These are phyloP conservation scores for Picathartes gymnocephalus DNA, from an alignment of 2,113 vertebrate genomes.

Conservation along the genomic window DNA sequence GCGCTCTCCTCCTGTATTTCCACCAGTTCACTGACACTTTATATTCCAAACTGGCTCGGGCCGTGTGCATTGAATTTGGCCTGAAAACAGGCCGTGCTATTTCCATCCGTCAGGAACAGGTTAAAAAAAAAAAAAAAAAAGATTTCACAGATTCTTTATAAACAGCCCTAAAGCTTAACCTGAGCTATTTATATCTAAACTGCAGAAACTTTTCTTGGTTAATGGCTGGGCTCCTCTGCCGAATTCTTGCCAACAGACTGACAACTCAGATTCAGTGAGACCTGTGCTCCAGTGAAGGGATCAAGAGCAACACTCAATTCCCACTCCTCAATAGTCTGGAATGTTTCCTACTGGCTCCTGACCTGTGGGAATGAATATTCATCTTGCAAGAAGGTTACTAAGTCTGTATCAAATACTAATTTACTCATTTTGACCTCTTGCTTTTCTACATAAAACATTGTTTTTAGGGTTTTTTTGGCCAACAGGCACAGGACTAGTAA, in stretches of 20 bases:
- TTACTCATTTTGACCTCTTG: neutral
- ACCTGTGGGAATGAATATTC: neutral
- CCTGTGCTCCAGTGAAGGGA: neutral
- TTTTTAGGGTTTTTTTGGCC: neutral
- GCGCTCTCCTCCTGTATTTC: neutral
- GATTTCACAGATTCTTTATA: constrained; percentile 11
- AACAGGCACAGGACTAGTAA: neutral
- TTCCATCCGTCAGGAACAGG: constrained; percentile 49
- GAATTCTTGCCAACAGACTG: neutral
- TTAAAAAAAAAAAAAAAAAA: constrained; percentile 42
- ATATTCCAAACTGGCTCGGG: neutral
- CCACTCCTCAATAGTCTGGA: neutral
- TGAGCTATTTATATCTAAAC: constrained; percentile 25
- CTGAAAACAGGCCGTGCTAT: constrained; percentile 6
- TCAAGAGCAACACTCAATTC: neutral
- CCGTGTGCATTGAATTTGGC: neutral
- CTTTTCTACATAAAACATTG: neutral
- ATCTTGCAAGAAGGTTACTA: neutral
- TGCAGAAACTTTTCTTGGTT: neutral
- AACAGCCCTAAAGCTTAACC: constrained; percentile 27
- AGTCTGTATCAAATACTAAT: neutral
- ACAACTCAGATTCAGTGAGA: neutral
- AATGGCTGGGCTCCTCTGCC: neutral
- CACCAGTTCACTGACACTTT: neutral
- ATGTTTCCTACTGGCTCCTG: neutral